Conservation (phyloP, 2,797 vertebrate genomes). For the Chromobotia macracanthus region DNA sequence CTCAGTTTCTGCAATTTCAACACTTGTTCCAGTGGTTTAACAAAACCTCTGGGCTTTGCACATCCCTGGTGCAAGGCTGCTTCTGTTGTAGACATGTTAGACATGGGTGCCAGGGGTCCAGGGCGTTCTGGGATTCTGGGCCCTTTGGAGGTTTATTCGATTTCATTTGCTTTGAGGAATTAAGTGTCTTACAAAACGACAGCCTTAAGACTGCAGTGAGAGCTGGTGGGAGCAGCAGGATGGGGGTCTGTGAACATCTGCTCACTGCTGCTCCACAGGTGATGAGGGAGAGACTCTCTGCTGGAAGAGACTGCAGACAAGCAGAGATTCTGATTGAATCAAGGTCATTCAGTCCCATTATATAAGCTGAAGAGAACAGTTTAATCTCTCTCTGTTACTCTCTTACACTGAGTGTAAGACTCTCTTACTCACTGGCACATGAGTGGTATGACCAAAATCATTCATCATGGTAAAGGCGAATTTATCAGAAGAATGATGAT, state of each 20-base stretch:
- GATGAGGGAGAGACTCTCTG: not conserved
- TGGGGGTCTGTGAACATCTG: constrained; percentile 29
- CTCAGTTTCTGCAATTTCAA: not conserved
- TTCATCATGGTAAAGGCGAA: not conserved
- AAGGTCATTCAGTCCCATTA: not conserved
- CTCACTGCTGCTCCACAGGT: not conserved
- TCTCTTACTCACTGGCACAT: not conserved
- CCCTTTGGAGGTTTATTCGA: not conserved
- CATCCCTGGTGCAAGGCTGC: constrained; percentile 27
- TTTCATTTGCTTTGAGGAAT: constrained; percentile 41
- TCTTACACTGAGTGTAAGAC: no score
- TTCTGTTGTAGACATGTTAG: constrained; percentile 39
- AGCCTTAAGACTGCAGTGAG: constrained; percentile 10
- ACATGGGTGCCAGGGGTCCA: not conserved
- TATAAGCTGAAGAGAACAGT: constrained; percentile 14
- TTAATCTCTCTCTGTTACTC: not conserved
- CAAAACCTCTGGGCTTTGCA: constrained; percentile 29
- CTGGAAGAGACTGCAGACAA: not conserved
- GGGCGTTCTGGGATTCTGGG: constrained; percentile 16
- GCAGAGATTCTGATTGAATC: constrained; percentile 8
- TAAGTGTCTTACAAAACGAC: constrained; percentile 7
- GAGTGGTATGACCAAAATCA: not conserved
- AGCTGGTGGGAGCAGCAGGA: constrained; percentile 3
- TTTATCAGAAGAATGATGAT: not conserved
- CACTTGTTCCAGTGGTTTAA: constrained; percentile 16